These are phyloP conservation scores for Pygoscelis adeliae DNA, from an alignment of 2,113 vertebrate genomes.

Conservation along the genomic window DNA sequence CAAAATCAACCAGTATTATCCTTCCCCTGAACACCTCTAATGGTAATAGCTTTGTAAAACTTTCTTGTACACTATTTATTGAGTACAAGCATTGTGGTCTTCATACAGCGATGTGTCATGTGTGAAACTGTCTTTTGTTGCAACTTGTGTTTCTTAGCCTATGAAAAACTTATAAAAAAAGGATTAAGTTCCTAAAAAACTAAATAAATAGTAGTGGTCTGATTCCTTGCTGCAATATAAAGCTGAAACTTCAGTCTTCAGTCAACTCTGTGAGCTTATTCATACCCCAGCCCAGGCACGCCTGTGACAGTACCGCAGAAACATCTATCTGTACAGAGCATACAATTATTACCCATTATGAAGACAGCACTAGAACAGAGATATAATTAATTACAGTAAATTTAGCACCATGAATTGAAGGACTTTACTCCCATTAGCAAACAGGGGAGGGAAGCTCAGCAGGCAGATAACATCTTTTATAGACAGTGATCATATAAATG, in stretches of 20 bases:
- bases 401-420: conserved; percentile 21
- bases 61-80: not conserved
- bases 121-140: not conserved
- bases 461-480: not conserved
- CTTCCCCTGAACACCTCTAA: not conserved
- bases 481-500: not conserved
- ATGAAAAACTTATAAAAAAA: not conserved
- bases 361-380: not conserved
- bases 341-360: not conserved
- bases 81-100: not conserved
- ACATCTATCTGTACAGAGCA: not conserved
- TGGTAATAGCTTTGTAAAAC: not conserved
- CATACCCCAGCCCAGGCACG: not conserved
- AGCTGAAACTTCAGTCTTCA: not conserved
- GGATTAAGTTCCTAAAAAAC: not conserved
- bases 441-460: not conserved
- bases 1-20: not conserved
- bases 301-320: not conserved
- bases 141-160: not conserved
- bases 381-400: conserved; percentile 29
- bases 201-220: not conserved
- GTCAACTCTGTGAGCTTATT: not conserved
- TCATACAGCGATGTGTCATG: not conserved
- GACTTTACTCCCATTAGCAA: not conserved
- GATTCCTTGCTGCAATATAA: not conserved